Conservation (phyloP, 23 tunicate genomes). For the Trididemnum miniatum region DNA sequence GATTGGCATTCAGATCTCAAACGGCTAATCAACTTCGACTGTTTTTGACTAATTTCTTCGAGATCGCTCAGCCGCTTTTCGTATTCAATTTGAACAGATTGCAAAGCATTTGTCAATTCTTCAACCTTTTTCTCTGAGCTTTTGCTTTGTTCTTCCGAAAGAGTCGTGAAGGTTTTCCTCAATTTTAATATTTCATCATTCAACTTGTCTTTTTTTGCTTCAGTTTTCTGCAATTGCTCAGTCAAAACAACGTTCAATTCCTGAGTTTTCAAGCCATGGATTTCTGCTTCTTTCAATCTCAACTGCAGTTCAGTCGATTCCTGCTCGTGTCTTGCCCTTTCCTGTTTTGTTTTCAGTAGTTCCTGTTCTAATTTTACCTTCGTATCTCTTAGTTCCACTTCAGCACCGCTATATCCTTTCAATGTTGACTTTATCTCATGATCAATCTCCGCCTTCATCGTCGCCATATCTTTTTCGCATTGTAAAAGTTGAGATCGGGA, state of each 20-base stretch:
- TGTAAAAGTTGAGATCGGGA: constrained; percentile 45
- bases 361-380: constrained; percentile 58
- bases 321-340: constrained; percentile 56
- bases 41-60: constrained; percentile 66
- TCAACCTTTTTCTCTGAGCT: neutral
- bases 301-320: constrained; percentile 40
- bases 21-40: constrained; percentile 39
- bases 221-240: constrained; percentile 52
- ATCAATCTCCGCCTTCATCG: constrained; percentile 60
- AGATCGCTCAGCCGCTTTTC: constrained; percentile 54
- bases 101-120: neutral
- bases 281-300: constrained; percentile 49
- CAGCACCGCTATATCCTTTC: constrained; percentile 78
- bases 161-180: neutral
- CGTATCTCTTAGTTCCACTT: constrained; percentile 54
- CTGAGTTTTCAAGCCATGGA: constrained; percentile 45
- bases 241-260: constrained; percentile 61
- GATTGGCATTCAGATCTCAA: constrained; percentile 60
- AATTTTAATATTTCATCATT: neutral
- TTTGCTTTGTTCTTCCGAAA: neutral
- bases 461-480: constrained; percentile 52
- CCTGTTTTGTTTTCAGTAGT: constrained; percentile 59
- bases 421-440: constrained; percentile 66
- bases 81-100: neutral
- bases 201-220: constrained; percentile 2